Evolutionary conservation across 2,888 invertebrate species (phyloP).

Genomic region (Clivina fossor): DNA sequence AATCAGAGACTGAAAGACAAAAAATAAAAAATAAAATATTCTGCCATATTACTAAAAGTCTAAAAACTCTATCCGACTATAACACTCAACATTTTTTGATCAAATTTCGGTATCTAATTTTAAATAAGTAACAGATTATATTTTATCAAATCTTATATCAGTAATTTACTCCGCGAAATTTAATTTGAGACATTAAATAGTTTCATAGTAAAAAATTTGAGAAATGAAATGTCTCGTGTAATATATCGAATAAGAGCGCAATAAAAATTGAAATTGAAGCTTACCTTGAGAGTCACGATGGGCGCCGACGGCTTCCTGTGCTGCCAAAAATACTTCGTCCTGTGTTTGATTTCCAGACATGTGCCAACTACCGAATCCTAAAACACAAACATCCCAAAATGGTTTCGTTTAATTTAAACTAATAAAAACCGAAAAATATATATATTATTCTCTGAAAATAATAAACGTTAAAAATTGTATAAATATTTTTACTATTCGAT

Average conservation of each 20-base stretch:
- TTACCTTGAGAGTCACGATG: conserved; percentile 92
- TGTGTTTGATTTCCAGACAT: conserved; percentile 78
- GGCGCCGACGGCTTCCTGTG: conserved; percentile 74
- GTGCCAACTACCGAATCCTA: conserved; percentile 86
- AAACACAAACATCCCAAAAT: conserved; percentile 43
- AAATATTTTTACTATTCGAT: too few relatives aligned
- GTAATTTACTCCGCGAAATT: too few relatives aligned
- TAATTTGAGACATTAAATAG: too few relatives aligned
- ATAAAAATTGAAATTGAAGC: conserved; percentile 56
- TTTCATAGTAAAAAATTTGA: too few relatives aligned
- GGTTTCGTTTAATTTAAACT: background rate
- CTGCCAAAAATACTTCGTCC: conserved; percentile 83
- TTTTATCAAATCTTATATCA: background rate
- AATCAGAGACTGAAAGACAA: conserved; percentile 53
- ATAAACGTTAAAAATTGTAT: too few relatives aligned
- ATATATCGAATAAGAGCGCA: conserved; percentile 31
- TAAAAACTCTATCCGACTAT: conserved; percentile 36
- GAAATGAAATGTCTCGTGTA: conserved; percentile 30
- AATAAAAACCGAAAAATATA: background rate
- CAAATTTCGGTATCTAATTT: background rate
- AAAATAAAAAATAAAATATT: conserved; percentile 48
- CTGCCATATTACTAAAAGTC: conserved; percentile 50
- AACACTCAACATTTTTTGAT: conserved; percentile 17
- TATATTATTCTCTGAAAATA: background rate
- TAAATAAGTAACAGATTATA: background rate